Conservation (phyloP, 2,113 vertebrate species). For the Turnix velox region DNA sequence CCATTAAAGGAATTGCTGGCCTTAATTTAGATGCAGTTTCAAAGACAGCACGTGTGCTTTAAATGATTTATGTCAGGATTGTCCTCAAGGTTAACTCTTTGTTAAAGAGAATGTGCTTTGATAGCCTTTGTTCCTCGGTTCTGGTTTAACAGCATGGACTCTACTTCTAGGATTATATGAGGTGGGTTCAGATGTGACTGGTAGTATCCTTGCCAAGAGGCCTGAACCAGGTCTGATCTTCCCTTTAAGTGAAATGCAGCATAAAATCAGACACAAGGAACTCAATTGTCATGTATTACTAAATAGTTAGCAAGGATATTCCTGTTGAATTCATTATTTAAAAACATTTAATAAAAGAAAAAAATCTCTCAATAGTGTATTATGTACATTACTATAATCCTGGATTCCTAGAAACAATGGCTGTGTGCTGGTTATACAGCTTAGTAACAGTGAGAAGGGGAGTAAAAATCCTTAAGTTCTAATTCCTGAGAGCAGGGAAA, state of each 20-base stretch:
- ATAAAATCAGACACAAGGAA: not conserved
- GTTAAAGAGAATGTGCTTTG: not conserved
- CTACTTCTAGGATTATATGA: not conserved
- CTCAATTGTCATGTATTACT: not conserved
- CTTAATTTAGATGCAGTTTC: conserved; percentile 44
- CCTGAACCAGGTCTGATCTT: not conserved
- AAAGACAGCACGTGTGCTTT: conserved; percentile 5
- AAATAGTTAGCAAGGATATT: not conserved
- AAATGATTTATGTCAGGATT: not conserved
- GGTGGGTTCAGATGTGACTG: not conserved
- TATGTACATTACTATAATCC: rapidly evolving
- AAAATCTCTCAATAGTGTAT: not conserved
- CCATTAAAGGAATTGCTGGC: conserved; percentile 1
- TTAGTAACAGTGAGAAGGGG: not conserved
- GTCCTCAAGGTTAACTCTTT: conserved; percentile 30
- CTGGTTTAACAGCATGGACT: not conserved
- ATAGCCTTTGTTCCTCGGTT: not conserved
- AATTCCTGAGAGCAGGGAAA: not conserved
- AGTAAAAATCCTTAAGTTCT: not conserved
- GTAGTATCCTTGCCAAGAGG: not conserved
- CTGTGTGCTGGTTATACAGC: not conserved
- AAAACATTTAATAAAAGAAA: not conserved
- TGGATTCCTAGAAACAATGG: not conserved
- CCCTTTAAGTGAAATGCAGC: not conserved
- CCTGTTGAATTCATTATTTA: not conserved